A percentile compares a stretch with the other conserved stretches of the same genome.
Evolutionary conservation across 2,113 vertebrate genomes (phyloP).

Genomic region (Malurus melanocephalus): DNA sequence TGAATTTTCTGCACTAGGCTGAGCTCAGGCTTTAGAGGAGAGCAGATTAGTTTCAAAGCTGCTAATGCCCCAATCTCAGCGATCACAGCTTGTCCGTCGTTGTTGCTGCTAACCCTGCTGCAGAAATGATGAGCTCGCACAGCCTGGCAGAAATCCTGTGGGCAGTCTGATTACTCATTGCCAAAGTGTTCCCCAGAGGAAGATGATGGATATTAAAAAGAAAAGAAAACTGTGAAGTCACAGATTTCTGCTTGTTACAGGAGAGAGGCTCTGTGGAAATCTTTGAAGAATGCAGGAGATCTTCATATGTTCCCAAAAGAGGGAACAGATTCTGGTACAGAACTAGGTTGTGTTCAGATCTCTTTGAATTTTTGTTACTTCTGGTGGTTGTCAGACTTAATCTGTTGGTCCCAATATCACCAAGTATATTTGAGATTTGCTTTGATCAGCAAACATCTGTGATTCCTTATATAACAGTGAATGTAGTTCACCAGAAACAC

Average conservation of each 20-base stretch:
- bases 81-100: not conserved
- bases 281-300: not conserved
- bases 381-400: not conserved
- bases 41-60: slow-evolving; percentile 11
- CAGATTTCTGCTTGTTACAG: not conserved
- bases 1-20: not conserved
- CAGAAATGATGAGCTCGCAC: not conserved
- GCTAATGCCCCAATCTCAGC: not conserved
- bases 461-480: not conserved
- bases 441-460: not conserved
- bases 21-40: not conserved
- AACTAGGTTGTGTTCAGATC: not conserved
- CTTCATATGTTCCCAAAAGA: rapidly evolving
- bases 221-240: not conserved
- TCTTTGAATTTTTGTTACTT: not conserved
- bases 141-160: not conserved
- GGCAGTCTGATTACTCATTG: not conserved
- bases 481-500: not conserved
- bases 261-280: not conserved
- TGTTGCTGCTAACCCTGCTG: not conserved
- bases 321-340: not conserved
- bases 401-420: not conserved
- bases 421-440: not conserved
- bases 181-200: not conserved
- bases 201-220: not conserved